A percentile compares a stretch with the other conserved stretches of the same genome.
phyloP scores from a whole-genome alignment of 2,888 invertebrate species.

The Rhamnusium bicolor region DNA sequence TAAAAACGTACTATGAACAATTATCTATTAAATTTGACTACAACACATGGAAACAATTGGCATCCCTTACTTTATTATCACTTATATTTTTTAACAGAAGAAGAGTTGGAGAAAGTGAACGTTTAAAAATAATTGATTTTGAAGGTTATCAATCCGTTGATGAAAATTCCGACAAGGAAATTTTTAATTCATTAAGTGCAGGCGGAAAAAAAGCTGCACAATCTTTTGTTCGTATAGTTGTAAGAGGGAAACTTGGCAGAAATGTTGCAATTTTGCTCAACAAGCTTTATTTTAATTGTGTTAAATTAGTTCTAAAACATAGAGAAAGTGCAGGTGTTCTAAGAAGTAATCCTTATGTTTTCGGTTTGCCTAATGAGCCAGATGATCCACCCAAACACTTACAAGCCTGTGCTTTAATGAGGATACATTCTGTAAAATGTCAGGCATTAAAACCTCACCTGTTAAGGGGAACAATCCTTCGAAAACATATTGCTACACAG shows the following conservation, averaged over 20 bases:
- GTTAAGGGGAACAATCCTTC: conserved; percentile 51
- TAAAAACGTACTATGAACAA: not conserved
- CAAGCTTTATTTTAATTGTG: conserved; percentile 16
- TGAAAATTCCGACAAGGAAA: conserved; percentile 6
- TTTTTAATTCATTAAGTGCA: not conserved
- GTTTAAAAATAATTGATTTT: conserved; percentile 28
- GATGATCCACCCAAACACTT: conserved; percentile 38
- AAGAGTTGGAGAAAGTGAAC: conserved; percentile 39
- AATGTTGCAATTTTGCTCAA: conserved; percentile 24
- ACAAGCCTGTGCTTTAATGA: conserved; percentile 52
- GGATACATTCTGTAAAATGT: conserved; percentile 51
- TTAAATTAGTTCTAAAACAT: conserved; percentile 36
- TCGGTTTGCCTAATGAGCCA: conserved; percentile 28
- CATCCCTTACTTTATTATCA: conserved; percentile 27
- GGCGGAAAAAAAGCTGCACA: not conserved
- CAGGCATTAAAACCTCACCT: conserved; percentile 49
- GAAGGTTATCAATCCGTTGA: conserved; percentile 22
- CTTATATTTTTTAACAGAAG: conserved; percentile 46
- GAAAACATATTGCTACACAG: conserved; percentile 57
- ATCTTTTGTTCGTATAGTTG: not conserved
- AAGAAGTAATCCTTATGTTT: conserved; percentile 37
- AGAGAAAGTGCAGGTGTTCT: conserved; percentile 33
- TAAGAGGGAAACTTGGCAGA: not conserved
- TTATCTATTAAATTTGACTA: not conserved
- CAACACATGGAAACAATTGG: conserved; percentile 18